phyloP scores from a whole-genome alignment of 2,797 vertebrate genomes.

The Brotula barbata region DNA sequence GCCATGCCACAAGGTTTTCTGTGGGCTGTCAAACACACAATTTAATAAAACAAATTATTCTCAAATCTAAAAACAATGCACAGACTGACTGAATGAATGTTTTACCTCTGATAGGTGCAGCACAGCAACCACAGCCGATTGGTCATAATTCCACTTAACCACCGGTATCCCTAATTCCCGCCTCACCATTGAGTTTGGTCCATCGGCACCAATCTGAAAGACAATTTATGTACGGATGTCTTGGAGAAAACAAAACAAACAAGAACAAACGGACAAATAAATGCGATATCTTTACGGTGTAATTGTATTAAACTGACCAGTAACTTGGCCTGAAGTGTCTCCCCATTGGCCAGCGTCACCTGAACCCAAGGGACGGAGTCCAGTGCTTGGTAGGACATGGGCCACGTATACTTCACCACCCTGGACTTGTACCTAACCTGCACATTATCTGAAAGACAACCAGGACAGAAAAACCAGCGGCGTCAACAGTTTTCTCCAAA shows the following conservation, averaged over 20 bases:
- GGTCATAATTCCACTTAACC: constrained; percentile 92
- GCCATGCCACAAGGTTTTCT: constrained; percentile 97
- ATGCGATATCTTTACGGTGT: background rate
- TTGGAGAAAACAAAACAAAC: background rate
- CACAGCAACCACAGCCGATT: constrained; percentile 95
- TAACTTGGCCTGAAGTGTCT: constrained; percentile 89
- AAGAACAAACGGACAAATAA: background rate
- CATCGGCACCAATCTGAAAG: constrained; percentile 92
- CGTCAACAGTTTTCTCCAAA: constrained; percentile 8
- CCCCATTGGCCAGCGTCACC: constrained; percentile 88
- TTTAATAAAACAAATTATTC: background rate
- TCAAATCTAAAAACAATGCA: too few species aligned
- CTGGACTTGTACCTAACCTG: constrained; percentile 89
- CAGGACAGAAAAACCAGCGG: constrained; percentile 47
- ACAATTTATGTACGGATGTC: background rate
- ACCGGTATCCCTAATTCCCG: constrained; percentile 85
- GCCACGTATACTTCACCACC: constrained; percentile 89
- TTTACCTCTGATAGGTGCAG: constrained; percentile 91
- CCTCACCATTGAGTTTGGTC: constrained; percentile 90
- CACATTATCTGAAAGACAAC: constrained; percentile 82
- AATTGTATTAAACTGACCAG: constrained; percentile 82
- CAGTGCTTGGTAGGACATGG: constrained; percentile 77
- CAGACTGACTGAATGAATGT: too few species aligned
- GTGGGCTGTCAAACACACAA: constrained; percentile 82
- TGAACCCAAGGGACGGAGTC: constrained; percentile 91